phyloP scores from a whole-genome alignment of 1,140 invertebrate genomes.

The Cydia strobilella region DNA sequence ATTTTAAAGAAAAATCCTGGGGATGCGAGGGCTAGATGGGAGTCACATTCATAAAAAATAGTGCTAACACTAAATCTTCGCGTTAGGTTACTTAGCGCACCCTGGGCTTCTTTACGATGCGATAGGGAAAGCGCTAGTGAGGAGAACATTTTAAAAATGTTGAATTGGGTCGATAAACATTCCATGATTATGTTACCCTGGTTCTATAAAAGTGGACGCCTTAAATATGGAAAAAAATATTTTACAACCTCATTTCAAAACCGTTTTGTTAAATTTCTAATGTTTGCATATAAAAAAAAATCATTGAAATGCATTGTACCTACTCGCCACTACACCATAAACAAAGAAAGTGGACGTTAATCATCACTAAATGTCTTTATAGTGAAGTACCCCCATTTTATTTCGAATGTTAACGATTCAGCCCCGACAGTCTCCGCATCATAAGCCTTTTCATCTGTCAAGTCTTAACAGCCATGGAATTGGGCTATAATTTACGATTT shows the following conservation, averaged over 20 bases:
- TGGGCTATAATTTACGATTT: conserved; percentile 80
- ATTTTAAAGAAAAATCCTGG: no score
- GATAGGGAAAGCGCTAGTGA: not conserved
- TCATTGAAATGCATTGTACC: conserved; percentile 17
- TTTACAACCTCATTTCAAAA: not conserved
- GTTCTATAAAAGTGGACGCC: not conserved
- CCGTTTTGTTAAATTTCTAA: conserved; percentile 4
- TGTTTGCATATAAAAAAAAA: conserved; percentile 8
- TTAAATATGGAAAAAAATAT: conserved; percentile 16
- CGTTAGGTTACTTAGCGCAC: no score
- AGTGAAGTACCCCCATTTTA: conserved; percentile 67
- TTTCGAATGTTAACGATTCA: conserved; percentile 72
- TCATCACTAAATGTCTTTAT: conserved; percentile 61
- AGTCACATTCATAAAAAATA: no score
- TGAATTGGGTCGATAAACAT: not conserved
- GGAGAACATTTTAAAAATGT: not conserved
- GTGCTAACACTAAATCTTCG: no score
- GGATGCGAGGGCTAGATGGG: no score
- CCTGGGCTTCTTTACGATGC: no score
- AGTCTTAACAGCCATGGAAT: conserved; percentile 75
- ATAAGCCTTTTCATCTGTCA: conserved; percentile 79
- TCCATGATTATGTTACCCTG: not conserved
- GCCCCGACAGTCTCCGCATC: conserved; percentile 57
- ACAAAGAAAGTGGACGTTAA: conserved; percentile 49
- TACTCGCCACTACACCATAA: conserved; percentile 34